phyloP scores from a whole-genome alignment of 2,888 invertebrate genomes.

The Protophormia terraenovae region DNA sequence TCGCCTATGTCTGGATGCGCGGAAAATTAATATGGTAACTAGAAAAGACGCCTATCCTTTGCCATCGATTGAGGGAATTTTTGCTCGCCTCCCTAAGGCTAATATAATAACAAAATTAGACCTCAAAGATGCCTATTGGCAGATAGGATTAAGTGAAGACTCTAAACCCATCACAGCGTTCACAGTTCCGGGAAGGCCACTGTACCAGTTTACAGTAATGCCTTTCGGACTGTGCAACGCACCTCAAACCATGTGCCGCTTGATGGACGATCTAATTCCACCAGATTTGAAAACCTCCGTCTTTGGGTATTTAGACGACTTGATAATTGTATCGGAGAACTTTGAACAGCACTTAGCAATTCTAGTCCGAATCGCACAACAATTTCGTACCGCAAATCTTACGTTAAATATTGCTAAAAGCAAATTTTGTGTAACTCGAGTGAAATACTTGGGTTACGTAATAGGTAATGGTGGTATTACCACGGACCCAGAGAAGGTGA shows the following conservation, averaged over 20 bases:
- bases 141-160: no score
- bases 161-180: neutral
- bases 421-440: neutral
- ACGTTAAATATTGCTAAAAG: neutral
- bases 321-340: no score
- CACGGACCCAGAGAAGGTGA: neutral
- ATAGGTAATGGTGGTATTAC: neutral
- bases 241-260: no score
- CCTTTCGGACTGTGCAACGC: no score
- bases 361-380: neutral
- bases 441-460: neutral
- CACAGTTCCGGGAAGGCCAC: neutral
- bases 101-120: no score
- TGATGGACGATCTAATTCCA: no score
- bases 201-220: no score
- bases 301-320: neutral
- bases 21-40: neutral
- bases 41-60: no score
- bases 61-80: no score
- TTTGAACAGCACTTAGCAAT: no score
- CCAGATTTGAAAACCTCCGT: neutral
- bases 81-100: no score
- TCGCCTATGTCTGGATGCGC: neutral
- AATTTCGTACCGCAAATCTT: neutral
- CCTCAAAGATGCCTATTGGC: no score